Evolutionary conservation across 2,797 vertebrate genomes (phyloP).

Genomic region (Melanogrammus aeglefinus): DNA sequence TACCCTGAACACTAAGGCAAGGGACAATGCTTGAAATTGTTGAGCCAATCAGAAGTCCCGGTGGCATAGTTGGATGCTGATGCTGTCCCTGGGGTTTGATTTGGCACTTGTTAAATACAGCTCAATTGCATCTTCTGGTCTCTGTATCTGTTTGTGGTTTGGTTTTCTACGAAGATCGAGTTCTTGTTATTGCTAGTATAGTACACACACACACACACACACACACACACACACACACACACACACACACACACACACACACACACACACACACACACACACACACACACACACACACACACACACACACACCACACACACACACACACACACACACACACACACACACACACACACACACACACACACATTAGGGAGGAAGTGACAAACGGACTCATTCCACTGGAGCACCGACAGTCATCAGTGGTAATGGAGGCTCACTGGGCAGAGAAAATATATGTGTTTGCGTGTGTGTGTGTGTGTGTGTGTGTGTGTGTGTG

Average conservation of each 20-base stretch:
- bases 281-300: too few relatives aligned
- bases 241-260: too few relatives aligned
- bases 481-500: not conserved
- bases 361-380: not conserved
- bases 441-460: slow-evolving; percentile 1
- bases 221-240: too few relatives aligned
- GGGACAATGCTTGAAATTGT: not conserved
- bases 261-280: not conserved
- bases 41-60: not conserved
- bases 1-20: not conserved
- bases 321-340: too few relatives aligned
- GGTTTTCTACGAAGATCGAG: not conserved
- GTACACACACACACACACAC: not conserved
- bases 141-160: not conserved
- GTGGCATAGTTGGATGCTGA: not conserved
- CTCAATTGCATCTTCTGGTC: not conserved
- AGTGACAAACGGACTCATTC: not conserved
- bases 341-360: too few relatives aligned
- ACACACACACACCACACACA: too few relatives aligned
- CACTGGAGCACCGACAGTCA: not conserved
- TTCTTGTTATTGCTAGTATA: not conserved
- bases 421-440: not conserved
- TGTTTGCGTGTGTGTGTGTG: not conserved
- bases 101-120: not conserved
- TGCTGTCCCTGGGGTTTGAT: not conserved